Base-by-base conservation (phyloP, 2,797 vertebrate genomes). In the Neostethus bicornis region DNA sequence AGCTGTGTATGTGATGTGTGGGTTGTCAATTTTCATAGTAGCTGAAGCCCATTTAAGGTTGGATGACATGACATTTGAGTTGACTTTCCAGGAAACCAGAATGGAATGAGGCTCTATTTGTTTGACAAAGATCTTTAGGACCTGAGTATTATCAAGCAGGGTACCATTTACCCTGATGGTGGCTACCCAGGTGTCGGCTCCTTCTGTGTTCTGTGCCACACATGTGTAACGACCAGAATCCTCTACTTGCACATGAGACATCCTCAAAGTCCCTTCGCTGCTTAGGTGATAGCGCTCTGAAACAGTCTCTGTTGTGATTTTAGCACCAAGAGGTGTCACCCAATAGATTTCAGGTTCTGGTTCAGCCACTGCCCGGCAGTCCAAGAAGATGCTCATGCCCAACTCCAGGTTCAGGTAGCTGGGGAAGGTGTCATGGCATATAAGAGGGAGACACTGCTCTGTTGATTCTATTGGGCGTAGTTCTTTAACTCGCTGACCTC, bases 1-100 rank as follows among this genome's bases (percentile, higher is more conserved):
- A n/a, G 97, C 97, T 0, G 96, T 98, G 60, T 98, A 99, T 0
- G 97, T 98, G 51, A 98, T 96, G 82, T 98, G 97, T 0, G 96
- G 96, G 85, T 97, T 98, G 87, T 98, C 96, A 0, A 99, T 96
- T 84, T 96, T 98, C 96, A 99, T 96, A 0, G 97, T 98, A 79
- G 97, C 97, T 0, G 96, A 98, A 0, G 97, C 97, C 97, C 97
- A 99, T 60, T 98, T 99, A 1, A 99, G 76, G 59, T 99, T 96
- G 13, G 97, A 98, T 0, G 94, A 94, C 95, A 97, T 94, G 53
- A 96, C 94, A 0, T 95, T 96, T 44, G 97, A 96, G 41, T 95
- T 96, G 21, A 98, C 92, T 41, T 96, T 96, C 97, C 97, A 99
- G 25, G 97, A 98, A 32, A 99, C 95, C 39, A 99, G 74, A 67